Percentiles rank a stretch among this genome's conserved stretches.
Evolutionary conservation across 2,888 invertebrate species (phyloP).

Genomic region (Muschampia plurimacula): DNA sequence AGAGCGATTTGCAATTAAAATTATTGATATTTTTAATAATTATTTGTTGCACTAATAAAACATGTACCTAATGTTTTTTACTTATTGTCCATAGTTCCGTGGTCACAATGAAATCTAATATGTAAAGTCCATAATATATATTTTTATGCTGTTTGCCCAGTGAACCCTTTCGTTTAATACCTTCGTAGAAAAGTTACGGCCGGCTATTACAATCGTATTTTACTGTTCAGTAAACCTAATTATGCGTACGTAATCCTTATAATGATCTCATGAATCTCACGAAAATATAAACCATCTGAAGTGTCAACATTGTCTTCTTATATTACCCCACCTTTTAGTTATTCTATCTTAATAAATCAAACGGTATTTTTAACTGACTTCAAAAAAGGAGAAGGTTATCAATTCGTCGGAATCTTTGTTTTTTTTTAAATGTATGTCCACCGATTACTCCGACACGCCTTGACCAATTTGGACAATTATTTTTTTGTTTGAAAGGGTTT

Average conservation of each 20-base stretch:
- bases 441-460: no score
- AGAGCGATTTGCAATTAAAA: no score
- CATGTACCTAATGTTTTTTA: no score
- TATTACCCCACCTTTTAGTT: not conserved
- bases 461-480: no score
- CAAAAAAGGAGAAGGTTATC: not conserved
- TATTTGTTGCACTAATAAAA: no score
- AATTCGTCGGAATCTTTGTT: no score
- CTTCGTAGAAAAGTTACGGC: constrained; percentile 7
- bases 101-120: no score
- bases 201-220: constrained; percentile 8
- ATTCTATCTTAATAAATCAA: constrained; percentile 22
- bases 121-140: no score
- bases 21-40: no score
- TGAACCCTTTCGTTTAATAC: not conserved
- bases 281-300: constrained; percentile 27
- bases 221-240: constrained; percentile 24
- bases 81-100: no score
- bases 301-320: constrained; percentile 6
- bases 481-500: no score
- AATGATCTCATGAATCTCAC: constrained; percentile 28
- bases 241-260: constrained; percentile 27
- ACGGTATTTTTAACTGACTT: not conserved
- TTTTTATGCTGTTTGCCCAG: not conserved
- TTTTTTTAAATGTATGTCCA: no score